Evolutionary conservation across 2,113 vertebrate species (phyloP).

Genomic region (Anthoscopus minutus): DNA sequence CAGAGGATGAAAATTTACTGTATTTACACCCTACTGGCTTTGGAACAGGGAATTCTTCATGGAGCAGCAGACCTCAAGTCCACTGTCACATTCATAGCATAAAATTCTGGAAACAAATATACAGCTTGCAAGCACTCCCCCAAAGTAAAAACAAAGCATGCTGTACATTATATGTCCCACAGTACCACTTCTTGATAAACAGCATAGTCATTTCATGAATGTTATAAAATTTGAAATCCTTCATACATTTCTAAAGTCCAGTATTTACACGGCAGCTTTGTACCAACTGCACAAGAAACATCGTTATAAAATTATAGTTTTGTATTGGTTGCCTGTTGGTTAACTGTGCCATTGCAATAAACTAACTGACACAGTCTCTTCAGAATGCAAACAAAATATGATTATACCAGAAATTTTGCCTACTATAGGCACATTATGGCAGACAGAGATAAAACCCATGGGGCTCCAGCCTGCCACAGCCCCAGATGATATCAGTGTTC

Average conservation of each 20-base stretch:
- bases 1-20: neutral
- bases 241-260: neutral
- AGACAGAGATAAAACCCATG: neutral
- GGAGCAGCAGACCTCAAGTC: neutral
- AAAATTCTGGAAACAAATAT: neutral
- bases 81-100: rapidly evolving
- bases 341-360: neutral
- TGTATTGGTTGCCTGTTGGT: neutral
- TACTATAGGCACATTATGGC: neutral
- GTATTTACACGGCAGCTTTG: neutral
- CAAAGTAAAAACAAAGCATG: neutral
- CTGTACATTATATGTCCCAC: neutral
- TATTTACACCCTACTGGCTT: neutral
- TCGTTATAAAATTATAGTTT: neutral
- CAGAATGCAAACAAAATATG: neutral
- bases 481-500: neutral
- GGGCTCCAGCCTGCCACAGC: neutral
- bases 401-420: neutral
- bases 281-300: neutral
- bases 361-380: neutral
- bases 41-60: neutral
- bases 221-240: neutral
- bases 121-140: neutral
- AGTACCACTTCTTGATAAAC: neutral
- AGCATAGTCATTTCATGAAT: neutral